Base-by-base conservation (phyloP, 2,888 invertebrate species). In the Dolomedes plantarius region DNA sequence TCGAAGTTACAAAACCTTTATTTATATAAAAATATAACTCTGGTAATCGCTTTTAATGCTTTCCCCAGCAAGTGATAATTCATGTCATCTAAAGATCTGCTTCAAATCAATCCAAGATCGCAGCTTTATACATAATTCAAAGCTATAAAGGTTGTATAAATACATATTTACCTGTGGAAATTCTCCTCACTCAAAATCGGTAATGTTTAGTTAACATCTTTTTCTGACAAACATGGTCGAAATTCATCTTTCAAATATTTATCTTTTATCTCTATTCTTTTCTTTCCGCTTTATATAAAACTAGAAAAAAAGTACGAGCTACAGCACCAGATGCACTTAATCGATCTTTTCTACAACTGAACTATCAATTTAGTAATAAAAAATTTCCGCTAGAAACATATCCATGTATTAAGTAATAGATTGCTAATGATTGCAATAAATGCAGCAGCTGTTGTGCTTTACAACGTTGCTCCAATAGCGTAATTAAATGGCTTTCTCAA, bases 351-450 rank as follows among this genome's bases (percentile, higher is more conserved):
- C 56, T 56, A 23, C 56, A 56, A 75, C 74, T 36, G 19, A 64
- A 31, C 69, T 69, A 64, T 68, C 46, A 65, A 68, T 69, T 56
- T 64, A 13, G 28, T 32, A 50, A 74, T 41, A 64, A 62, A 79
- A 79, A 41, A 72, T 36, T 73, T 28, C 27, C 28, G 50, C 62
- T 56, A 3, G 56, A 56, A 56, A 56, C 56, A 23, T 56, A 56
- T 56, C 56, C 56, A 36, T 67, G 74, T 75, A 81, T 81, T 50
- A 81, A 81, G 67, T 71, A 81, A 71, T 39, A 80, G 72, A 41
- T 64, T 73, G 46, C 72, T 78, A 68, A 81, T 50, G 74, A 81
- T 74, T 81, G 27, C 39, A 64, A 81, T 68, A 75, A 75, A 75
- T 75, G 68, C 39, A 31, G 16, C 68, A 69, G 27, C 69, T 71